phyloP scores from a whole-genome alignment of 2,113 vertebrate genomes.

The Paramormyrops kingsleyae region DNA sequence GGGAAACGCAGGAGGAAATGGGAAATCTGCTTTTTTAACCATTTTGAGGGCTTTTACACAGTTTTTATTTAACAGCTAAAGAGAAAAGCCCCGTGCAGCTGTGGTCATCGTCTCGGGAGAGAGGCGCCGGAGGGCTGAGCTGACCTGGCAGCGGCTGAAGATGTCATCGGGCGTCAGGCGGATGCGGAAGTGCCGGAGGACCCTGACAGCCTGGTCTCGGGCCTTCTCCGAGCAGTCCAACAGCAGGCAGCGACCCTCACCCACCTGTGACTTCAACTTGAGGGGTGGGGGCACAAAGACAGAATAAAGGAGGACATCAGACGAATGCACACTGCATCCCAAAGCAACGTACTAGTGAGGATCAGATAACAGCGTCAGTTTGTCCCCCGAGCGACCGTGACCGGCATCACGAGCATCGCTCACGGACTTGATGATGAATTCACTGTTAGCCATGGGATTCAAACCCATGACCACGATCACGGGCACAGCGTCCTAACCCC shows the following conservation, averaged over 20 bases:
- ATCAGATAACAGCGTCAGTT: not conserved
- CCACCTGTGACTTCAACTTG: slow-evolving; percentile 77
- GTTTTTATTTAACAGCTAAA: not conserved
- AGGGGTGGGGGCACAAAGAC: not conserved
- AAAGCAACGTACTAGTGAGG: not conserved
- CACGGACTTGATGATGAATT: not conserved
- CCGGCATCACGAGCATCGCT: not conserved
- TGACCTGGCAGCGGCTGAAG: slow-evolving; percentile 85
- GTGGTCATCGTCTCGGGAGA: no score
- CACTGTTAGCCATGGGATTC: not conserved
- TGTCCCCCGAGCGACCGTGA: not conserved
- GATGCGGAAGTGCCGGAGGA: slow-evolving; percentile 74
- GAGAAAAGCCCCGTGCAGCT: not conserved
- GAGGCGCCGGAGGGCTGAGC: not conserved
- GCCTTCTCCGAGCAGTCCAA: slow-evolving; percentile 77
- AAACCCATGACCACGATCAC: not conserved
- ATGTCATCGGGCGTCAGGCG: slow-evolving; percentile 56
- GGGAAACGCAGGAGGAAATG: slow-evolving; percentile 6
- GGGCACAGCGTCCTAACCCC: not conserved
- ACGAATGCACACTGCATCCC: not conserved
- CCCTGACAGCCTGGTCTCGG: slow-evolving; percentile 65
- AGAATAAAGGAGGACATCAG: not conserved
- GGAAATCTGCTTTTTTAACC: not conserved
- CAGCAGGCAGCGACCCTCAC: slow-evolving; percentile 70
- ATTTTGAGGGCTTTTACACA: not conserved